Percentiles rank a stretch among this genome's conserved stretches.
Conservation (phyloP, 1,140 invertebrate species). For the Nephila pilipes region DNA sequence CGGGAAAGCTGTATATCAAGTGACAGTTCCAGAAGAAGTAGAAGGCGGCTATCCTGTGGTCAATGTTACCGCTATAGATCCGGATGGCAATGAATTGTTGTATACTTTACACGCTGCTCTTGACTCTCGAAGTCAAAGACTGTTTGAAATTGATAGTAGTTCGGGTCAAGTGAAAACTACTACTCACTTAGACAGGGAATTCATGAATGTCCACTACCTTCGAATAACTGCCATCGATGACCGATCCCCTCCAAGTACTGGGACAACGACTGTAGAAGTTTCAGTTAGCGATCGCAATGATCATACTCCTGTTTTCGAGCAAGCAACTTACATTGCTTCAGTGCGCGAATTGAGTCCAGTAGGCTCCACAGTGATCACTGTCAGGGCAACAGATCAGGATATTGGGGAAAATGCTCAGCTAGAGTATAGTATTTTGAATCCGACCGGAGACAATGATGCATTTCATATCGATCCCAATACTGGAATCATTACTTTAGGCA, state of each 20-base stretch:
- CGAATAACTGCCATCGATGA: constrained; percentile 85
- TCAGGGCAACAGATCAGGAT: constrained; percentile 95
- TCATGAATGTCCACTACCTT: constrained; percentile 88
- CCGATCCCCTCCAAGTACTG: constrained; percentile 91
- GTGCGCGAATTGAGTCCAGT: constrained; percentile 91
- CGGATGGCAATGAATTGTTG: constrained; percentile 83
- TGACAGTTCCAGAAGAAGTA: constrained; percentile 93
- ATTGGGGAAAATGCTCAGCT: constrained; percentile 91
- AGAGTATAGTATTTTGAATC: constrained; percentile 86
- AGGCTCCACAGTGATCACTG: constrained; percentile 92
- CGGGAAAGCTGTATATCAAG: constrained; percentile 91
- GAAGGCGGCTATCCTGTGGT: constrained; percentile 89
- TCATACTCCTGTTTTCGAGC: constrained; percentile 93
- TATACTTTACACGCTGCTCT: constrained; percentile 95
- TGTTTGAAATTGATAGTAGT: constrained; percentile 91
- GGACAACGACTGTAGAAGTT: constrained; percentile 90
- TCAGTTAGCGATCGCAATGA: constrained; percentile 97
- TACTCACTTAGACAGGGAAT: constrained; percentile 91
- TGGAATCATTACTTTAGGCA: constrained; percentile 91
- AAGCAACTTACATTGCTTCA: constrained; percentile 89
- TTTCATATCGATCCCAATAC: constrained; percentile 93
- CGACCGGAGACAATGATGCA: constrained; percentile 88
- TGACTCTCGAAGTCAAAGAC: constrained; percentile 91
- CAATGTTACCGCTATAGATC: constrained; percentile 91
- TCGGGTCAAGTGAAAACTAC: constrained; percentile 92